Evolutionary conservation across 2,888 invertebrate species (phyloP).

Genomic region (Holacanthella duospinosa): DNA sequence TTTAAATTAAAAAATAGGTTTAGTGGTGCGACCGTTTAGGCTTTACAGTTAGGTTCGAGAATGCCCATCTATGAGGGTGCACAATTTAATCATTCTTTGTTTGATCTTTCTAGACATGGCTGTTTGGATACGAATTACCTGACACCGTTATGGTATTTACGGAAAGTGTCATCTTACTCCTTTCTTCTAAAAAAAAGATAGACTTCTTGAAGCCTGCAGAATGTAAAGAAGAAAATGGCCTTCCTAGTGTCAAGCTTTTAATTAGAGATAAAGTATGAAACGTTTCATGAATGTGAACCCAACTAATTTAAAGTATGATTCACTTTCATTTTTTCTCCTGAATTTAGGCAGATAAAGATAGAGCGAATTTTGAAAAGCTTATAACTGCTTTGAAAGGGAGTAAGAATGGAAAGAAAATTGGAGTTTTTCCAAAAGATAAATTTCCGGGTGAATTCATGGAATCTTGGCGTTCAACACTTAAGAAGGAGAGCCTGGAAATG

Average conservation of each 20-base stretch:
- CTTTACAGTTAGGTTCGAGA: too few species aligned
- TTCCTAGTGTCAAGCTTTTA: conserved; percentile 75
- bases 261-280: conserved; percentile 81
- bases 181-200: conserved; percentile 95
- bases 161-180: conserved; percentile 70
- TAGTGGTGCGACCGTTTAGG: too few species aligned
- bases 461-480: conserved; percentile 70
- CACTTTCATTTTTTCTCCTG: conserved; percentile 4
- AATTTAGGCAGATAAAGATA: conserved; percentile 74
- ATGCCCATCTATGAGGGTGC: too few species aligned
- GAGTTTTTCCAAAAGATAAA: conserved; percentile 85
- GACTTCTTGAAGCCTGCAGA: conserved; percentile 88
- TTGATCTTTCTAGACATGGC: conserved; percentile 80
- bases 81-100: too few species aligned
- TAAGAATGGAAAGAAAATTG: conserved; percentile 76
- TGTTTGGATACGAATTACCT: conserved; percentile 90
- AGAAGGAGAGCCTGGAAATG: conserved; percentile 67
- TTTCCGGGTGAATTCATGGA: conserved; percentile 89
- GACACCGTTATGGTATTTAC: conserved; percentile 90
- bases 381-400: conserved; percentile 75
- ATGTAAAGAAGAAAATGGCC: conserved; percentile 68
- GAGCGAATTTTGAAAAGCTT: conserved; percentile 58
- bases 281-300: not conserved
- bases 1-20: too few species aligned
- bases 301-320: not conserved